Evolutionary conservation across 2,113 vertebrate genomes (phyloP).

Genomic region (Sinocyclocheilus rhinocerous): DNA sequence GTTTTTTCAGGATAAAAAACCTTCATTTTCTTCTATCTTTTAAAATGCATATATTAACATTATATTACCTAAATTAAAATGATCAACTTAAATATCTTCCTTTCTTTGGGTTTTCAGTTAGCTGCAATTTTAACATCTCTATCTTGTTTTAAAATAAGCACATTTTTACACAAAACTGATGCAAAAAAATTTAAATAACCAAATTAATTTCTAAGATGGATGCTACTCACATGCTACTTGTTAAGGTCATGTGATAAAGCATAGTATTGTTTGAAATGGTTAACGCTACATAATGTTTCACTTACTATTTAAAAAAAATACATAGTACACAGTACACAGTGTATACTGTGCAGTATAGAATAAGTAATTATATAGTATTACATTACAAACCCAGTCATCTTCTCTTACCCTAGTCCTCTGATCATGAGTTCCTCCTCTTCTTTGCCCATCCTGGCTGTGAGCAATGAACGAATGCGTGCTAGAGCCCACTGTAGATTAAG

Average conservation of each 20-base stretch:
- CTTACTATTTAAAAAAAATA: neutral
- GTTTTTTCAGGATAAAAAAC: too few species aligned
- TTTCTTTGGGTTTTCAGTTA: neutral
- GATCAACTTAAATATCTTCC: neutral
- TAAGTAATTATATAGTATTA: neutral
- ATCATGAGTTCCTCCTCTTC: constrained; percentile 97
- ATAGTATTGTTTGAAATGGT: neutral
- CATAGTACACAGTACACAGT: neutral
- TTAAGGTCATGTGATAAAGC: neutral
- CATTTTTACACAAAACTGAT: neutral
- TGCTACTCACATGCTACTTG: neutral
- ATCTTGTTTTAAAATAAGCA: neutral
- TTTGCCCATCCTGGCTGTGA: constrained; percentile 91
- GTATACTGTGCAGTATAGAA: neutral
- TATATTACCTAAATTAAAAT: neutral
- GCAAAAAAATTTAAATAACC: too few species aligned
- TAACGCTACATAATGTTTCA: neutral
- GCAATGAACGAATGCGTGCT: constrained; percentile 89
- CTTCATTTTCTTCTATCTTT: neutral
- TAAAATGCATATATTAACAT: neutral
- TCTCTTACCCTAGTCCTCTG: constrained; percentile 85
- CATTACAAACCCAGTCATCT: neutral
- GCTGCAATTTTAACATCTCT: neutral
- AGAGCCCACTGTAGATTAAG: constrained; percentile 87
- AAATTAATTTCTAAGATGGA: too few species aligned